These are phyloP conservation scores for Trachelus troglodyta DNA, from an alignment of 2,888 invertebrate species.

Conservation along the genomic window DNA sequence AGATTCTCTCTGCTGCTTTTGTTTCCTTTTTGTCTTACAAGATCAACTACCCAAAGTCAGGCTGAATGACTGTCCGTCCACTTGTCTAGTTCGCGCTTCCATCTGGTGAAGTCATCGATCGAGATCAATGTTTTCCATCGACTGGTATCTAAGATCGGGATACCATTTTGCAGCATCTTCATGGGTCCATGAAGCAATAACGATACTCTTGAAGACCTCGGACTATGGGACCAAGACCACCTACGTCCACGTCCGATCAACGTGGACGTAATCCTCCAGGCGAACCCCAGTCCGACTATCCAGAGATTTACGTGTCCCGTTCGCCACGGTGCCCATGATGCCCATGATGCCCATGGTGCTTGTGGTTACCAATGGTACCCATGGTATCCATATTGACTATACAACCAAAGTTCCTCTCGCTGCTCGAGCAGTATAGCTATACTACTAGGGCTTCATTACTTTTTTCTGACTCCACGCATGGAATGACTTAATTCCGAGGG, in stretches of 20 bases:
- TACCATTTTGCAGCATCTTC: too few species aligned
- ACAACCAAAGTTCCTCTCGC: background rate
- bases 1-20: background rate
- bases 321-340: conserved; percentile 33
- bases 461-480: conserved; percentile 38
- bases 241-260: too few species aligned
- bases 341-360: conserved; percentile 16
- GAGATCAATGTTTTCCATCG: too few species aligned
- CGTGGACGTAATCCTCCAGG: background rate
- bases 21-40: background rate
- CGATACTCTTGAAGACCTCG: too few species aligned
- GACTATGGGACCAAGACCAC: background rate
- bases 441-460: conserved; percentile 43
- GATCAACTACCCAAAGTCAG: background rate
- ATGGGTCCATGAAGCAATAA: too few species aligned
- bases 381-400: background rate
- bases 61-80: background rate
- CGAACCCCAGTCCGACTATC: background rate
- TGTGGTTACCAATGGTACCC: conserved; percentile 21
- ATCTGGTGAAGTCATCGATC: too few species aligned
- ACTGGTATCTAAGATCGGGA: too few species aligned
- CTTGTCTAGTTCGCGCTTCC: too few species aligned
- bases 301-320: conserved; percentile 24
- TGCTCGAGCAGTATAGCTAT: background rate
- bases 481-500: conserved; percentile 42